These are phyloP conservation scores for Aphyosemion australe DNA, from an alignment of 2,113 vertebrate species.

Conservation along the genomic window DNA sequence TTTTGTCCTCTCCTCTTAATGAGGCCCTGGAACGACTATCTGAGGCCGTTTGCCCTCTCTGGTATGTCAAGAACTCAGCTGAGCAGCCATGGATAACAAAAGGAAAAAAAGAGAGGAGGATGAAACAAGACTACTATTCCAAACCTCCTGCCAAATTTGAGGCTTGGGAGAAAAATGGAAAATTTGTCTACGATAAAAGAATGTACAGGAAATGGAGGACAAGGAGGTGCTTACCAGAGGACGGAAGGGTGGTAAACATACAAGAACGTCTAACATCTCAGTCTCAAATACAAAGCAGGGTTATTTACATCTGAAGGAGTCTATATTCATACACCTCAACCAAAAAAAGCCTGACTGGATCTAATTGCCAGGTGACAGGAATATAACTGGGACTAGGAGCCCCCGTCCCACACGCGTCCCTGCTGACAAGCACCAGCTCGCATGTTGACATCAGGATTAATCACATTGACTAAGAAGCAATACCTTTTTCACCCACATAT, in stretches of 20 bases:
- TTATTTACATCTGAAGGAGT: neutral
- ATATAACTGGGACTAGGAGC: constrained; percentile 22
- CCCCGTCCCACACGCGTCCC: constrained; percentile 48
- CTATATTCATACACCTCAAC: neutral
- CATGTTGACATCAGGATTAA: constrained; percentile 59
- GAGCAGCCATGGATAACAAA: constrained; percentile 45
- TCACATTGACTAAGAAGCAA: constrained; percentile 60
- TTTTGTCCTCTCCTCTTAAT: constrained; percentile 31
- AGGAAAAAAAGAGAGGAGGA: constrained; percentile 25
- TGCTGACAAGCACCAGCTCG: constrained; percentile 43
- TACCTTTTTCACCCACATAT: constrained; percentile 54
- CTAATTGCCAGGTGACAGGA: constrained; percentile 60
- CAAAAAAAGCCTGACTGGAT: constrained; percentile 41
- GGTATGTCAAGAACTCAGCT: constrained; percentile 77
- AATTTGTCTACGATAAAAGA: constrained; percentile 17
- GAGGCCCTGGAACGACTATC: constrained; percentile 66
- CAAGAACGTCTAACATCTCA: neutral
- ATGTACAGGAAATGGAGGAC: neutral
- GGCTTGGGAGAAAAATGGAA: constrained; percentile 20
- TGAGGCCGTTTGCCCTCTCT: constrained; percentile 78
- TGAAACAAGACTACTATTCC: constrained; percentile 45
- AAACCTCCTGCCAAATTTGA: constrained; percentile 33
- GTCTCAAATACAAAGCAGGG: neutral
- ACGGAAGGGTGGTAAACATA: neutral
- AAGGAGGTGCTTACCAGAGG: neutral